Evolutionary conservation across 2,888 invertebrate species (phyloP).

Genomic region (Iselma pallidipennis): DNA sequence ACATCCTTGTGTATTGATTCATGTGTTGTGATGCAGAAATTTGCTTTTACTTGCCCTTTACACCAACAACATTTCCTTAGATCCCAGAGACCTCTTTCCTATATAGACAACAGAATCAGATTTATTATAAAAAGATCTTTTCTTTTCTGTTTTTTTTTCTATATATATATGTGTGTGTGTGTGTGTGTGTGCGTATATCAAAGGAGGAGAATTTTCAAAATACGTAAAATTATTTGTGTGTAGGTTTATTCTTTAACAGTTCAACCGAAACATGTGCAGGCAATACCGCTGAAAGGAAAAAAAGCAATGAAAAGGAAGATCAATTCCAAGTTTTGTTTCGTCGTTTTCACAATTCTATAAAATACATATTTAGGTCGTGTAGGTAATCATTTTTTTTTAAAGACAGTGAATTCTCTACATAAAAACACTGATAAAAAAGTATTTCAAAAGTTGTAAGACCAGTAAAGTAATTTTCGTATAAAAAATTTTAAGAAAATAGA

Average conservation of each 20-base stretch:
- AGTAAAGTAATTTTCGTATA: too few relatives aligned
- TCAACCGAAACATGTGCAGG: too few relatives aligned
- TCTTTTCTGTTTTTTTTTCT: background rate
- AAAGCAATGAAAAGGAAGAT: background rate
- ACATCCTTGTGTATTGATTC: conserved; percentile 16
- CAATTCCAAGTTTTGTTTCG: background rate
- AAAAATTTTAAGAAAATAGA: too few relatives aligned
- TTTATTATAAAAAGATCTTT: conserved; percentile 5
- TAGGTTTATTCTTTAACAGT: background rate
- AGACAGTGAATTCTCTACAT: too few relatives aligned
- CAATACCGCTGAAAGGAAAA: background rate
- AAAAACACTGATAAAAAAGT: too few relatives aligned
- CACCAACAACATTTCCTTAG: conserved; percentile 13
- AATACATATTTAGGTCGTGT: too few relatives aligned
- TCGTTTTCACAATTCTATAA: too few relatives aligned
- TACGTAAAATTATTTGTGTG: background rate
- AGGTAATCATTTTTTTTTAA: too few relatives aligned
- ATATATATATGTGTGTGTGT: conserved; percentile 2
- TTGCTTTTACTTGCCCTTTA: conserved; percentile 21
- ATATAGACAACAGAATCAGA: conserved; percentile 2
- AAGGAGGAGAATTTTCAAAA: background rate
- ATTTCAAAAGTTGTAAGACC: too few relatives aligned
- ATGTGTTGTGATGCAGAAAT: conserved; percentile 22
- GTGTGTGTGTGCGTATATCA: background rate
- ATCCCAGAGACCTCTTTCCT: conserved; percentile 3